Percentiles rank a stretch among this genome's conserved stretches.
Evolutionary conservation across 2,113 vertebrate genomes (phyloP).

Genomic region (Cryptoleucopteryx plumbea): DNA sequence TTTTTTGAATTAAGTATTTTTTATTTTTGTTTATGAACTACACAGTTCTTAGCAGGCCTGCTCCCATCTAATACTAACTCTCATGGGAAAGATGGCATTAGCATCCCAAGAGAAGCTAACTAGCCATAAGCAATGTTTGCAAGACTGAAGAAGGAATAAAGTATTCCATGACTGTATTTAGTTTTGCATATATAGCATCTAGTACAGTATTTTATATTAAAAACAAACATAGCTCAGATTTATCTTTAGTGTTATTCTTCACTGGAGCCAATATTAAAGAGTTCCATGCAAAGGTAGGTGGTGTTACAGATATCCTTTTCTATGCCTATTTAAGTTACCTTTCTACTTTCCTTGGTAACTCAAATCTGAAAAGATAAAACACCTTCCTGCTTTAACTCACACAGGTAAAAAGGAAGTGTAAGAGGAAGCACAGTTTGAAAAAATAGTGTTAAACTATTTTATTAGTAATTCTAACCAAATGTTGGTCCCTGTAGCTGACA

Average conservation of each 20-base stretch:
- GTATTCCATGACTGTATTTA: not conserved
- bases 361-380: not conserved
- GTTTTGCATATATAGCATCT: not conserved
- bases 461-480: not conserved
- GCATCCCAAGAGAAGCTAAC: not conserved
- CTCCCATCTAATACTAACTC: not conserved
- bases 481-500: not conserved
- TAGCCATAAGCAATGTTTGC: not conserved
- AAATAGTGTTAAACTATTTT: not conserved
- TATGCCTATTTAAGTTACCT: not conserved
- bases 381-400: not conserved
- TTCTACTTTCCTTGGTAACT: not conserved
- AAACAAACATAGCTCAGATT: not conserved
- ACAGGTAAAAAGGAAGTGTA: accelerated
- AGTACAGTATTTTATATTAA: not conserved
- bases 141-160: not conserved
- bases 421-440: not conserved
- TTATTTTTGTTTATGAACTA: not conserved
- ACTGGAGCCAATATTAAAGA: not conserved
- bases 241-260: not conserved
- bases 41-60: not conserved
- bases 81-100: not conserved
- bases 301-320: not conserved
- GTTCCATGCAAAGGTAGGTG: not conserved
- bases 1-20: not conserved